phyloP scores from a whole-genome alignment of 2,113 vertebrate genomes.

The Otocyon megalotis region DNA sequence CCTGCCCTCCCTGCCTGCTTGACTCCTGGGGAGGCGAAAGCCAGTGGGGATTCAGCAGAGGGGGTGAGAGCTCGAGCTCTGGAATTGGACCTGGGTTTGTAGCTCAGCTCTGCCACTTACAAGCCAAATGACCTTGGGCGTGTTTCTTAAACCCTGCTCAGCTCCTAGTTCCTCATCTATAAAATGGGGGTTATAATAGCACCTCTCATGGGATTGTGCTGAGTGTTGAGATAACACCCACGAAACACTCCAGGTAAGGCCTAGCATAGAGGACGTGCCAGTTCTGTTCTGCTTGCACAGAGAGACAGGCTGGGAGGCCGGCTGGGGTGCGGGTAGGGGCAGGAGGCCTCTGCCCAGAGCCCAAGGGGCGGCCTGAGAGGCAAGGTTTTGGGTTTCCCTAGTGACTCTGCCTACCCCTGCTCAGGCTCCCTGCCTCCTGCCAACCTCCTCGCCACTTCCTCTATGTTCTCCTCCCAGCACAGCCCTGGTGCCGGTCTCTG shows the following conservation, averaged over 20 bases:
- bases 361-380: background rate
- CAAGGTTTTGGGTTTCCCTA: background rate
- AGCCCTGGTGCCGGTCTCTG: background rate
- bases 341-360: background rate
- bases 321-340: fast-evolving
- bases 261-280: background rate
- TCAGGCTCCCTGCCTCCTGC: background rate
- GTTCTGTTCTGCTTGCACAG: background rate
- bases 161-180: background rate
- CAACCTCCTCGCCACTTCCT: background rate
- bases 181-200: background rate
- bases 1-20: background rate
- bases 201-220: background rate
- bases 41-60: fast-evolving
- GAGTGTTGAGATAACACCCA: background rate
- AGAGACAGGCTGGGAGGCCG: background rate
- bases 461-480: background rate
- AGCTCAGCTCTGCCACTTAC: background rate
- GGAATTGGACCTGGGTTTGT: background rate
- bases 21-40: background rate
- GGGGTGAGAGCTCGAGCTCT: background rate
- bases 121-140: no score
- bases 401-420: background rate
- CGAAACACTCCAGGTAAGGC: background rate
- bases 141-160: background rate